Percentiles rank a stretch among this genome's conserved stretches.
Conservation (phyloP, 1,140 invertebrate genomes). For the Drosophila sucinea region DNA sequence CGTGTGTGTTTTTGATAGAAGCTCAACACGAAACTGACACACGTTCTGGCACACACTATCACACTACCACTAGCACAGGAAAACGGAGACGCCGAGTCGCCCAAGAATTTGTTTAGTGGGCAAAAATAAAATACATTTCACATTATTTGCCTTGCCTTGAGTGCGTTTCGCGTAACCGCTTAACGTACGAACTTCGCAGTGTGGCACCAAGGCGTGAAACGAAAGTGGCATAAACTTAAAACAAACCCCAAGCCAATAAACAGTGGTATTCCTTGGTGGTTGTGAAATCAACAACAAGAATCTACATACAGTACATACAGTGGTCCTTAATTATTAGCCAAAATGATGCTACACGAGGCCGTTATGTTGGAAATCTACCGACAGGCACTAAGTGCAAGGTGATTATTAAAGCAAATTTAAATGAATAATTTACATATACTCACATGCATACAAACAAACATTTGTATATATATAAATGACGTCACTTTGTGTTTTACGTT, state of each 20-base stretch:
- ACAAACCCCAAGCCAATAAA: background rate
- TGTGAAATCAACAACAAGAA: background rate
- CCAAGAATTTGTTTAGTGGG: constrained; percentile 59
- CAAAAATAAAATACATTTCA: constrained; percentile 59
- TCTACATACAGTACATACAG: background rate
- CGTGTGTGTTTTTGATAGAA: constrained; percentile 83
- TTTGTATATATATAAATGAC: background rate
- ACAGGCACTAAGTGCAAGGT: constrained; percentile 82
- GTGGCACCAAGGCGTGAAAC: constrained; percentile 26
- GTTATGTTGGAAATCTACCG: constrained; percentile 83
- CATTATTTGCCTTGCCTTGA: constrained; percentile 20
- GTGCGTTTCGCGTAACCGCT: constrained; percentile 39
- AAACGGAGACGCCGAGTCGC: constrained; percentile 30
- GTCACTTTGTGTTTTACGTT: too few relatives aligned
- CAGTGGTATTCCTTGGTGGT: background rate
- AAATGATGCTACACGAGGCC: constrained; percentile 83
- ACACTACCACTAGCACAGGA: constrained; percentile 26
- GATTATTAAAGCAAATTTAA: constrained; percentile 32
- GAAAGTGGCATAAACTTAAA: constrained; percentile 4
- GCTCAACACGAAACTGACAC: constrained; percentile 80
- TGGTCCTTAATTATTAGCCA: constrained; percentile 31
- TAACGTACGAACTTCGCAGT: constrained; percentile 25
- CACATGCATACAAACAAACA: background rate
- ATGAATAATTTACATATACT: background rate
- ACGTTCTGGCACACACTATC: constrained; percentile 48